These are phyloP conservation scores for Poeciliopsis presidionis DNA, from an alignment of 2,797 vertebrate species.

Conservation along the genomic window DNA sequence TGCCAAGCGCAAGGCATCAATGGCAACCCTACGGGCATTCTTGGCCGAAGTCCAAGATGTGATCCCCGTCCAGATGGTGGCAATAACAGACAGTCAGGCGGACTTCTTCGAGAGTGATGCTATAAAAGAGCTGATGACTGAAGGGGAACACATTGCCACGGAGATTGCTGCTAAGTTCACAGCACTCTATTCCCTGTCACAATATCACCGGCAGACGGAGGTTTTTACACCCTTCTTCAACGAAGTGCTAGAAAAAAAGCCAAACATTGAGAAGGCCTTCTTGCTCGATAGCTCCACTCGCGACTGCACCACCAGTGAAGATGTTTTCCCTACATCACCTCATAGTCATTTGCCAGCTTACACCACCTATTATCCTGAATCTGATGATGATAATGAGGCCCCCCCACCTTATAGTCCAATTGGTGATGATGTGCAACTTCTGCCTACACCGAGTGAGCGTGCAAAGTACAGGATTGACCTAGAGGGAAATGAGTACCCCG, in stretches of 20 bases:
- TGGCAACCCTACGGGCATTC: constrained; percentile 98
- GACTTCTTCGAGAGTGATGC: constrained; percentile 99
- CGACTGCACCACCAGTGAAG: constrained; percentile 88
- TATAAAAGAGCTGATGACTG: constrained; percentile 98
- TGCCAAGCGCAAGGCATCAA: constrained; percentile 96
- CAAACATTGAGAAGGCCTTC: constrained; percentile 92
- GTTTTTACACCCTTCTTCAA: constrained; percentile 98
- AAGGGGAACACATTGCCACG: constrained; percentile 98
- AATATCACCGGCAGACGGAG: constrained; percentile 97
- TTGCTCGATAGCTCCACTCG: constrained; percentile 89
- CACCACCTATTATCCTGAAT: constrained; percentile 90
- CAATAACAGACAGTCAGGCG: constrained; percentile 97
- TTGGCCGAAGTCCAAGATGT: constrained; percentile 97
- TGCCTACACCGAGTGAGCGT: constrained; percentile 92
- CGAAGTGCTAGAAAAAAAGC: constrained; percentile 96
- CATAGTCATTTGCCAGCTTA: constrained; percentile 91
- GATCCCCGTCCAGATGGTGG: constrained; percentile 97
- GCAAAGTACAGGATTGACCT: constrained; percentile 93
- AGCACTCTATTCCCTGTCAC: constrained; percentile 95
- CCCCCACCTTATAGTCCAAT: constrained; percentile 98
- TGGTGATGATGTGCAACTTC: constrained; percentile 95
- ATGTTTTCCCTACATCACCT: constrained; percentile 92
- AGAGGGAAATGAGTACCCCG: constrained; percentile 96
- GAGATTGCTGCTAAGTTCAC: constrained; percentile 98
- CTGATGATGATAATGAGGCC: constrained; percentile 96